Evolutionary conservation across 2,113 vertebrate species (phyloP).

Genomic region (Strigops habroptila): DNA sequence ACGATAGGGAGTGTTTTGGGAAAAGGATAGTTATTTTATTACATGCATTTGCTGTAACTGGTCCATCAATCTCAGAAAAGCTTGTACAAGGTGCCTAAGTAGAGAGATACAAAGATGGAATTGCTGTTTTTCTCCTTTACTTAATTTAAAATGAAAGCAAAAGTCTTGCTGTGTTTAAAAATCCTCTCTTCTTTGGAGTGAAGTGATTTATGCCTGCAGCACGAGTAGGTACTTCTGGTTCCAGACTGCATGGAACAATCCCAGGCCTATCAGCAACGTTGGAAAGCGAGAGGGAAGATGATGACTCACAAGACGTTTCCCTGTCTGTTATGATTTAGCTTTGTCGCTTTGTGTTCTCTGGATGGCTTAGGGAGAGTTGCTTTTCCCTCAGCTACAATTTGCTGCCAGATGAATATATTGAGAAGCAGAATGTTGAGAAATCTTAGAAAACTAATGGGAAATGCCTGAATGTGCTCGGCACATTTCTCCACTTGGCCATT

Average conservation of each 20-base stretch:
- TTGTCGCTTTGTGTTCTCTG: not conserved
- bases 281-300: not conserved
- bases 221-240: not conserved
- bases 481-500: not conserved
- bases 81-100: not conserved
- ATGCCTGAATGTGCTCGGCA: not conserved
- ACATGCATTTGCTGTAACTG: not conserved
- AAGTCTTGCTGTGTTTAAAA: not conserved
- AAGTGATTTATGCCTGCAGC: not conserved
- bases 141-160: not conserved
- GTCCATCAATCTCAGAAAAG: not conserved
- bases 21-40: not conserved
- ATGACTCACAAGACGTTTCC: constrained; percentile 25
- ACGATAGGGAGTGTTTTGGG: not conserved
- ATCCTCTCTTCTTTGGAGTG: not conserved
- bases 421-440: constrained; percentile 4
- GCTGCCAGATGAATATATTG: constrained; percentile 3
- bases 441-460: constrained; percentile 3
- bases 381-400: constrained; percentile 14
- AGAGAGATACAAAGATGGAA: not conserved
- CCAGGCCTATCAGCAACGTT: not conserved
- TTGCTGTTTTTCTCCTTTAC: not conserved
- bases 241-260: not conserved
- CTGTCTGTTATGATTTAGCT: not conserved
- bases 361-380: not conserved